Evolutionary conservation across 2,797 vertebrate genomes (phyloP).

Genomic region (Protonibea diacanthus): DNA sequence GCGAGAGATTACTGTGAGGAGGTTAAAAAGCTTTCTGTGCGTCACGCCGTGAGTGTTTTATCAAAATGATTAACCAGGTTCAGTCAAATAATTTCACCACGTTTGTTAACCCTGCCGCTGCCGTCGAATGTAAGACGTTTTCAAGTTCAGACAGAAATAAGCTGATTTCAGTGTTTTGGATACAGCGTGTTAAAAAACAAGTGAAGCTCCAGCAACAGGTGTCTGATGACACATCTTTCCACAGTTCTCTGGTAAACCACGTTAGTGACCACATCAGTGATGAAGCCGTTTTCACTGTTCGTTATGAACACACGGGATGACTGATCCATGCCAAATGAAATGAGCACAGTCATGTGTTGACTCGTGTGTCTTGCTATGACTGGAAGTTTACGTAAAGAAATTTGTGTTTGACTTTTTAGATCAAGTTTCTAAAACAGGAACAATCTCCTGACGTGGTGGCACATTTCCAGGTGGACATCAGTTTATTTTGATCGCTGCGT

Average conservation of each 20-base stretch:
- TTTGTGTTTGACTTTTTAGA: neutral
- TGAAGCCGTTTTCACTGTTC: neutral
- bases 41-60: neutral
- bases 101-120: neutral
- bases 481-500: neutral
- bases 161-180: slow-evolving; percentile 28
- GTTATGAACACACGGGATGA: neutral
- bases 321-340: neutral
- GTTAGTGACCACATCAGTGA: neutral
- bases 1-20: neutral
- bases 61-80: neutral
- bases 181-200: neutral
- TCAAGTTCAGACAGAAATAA: neutral
- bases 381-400: neutral
- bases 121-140: neutral
- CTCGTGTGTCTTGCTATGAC: neutral
- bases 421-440: neutral
- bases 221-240: neutral
- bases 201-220: neutral
- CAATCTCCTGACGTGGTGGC: neutral
- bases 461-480: too few species aligned
- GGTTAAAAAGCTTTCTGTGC: neutral
- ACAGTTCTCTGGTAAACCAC: slow-evolving; percentile 2
- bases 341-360: slow-evolving; percentile 9
- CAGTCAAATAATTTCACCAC: neutral